Evolutionary conservation across 2,888 invertebrate species (phyloP), one percentile per base, ranked within the genome.

Genomic region (Polydesmus complanatus): DNA sequence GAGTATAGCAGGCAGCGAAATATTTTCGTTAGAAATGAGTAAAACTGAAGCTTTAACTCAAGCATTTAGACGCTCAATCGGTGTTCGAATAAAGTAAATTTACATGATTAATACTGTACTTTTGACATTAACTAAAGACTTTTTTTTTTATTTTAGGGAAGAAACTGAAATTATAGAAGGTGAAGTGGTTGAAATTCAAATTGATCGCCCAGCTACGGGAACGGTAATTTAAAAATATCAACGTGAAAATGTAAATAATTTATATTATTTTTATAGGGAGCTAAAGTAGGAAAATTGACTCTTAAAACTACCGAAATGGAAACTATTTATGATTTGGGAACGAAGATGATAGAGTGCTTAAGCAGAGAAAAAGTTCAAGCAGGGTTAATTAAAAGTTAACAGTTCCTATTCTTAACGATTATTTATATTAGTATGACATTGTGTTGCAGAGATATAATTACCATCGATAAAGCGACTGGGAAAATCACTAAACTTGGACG

Each of bases 251-350:
- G n/a, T 8, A 51, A 19, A 11, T 26, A 25, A 22, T 26, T 64
- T 51, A 2, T 61, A n/a, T 52, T 56, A 50, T 63, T 54, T 49
- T 67, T 64, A 0, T 66, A 75, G 73, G 89, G 89, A 0, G 85
- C 88, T 0, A 83, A 90, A 73, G 84, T 92, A 53, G 96, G 96
- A 1, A 91, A 97, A 69, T 78, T 98, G 47, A 97, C 96, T 0
- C 77, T 99, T 54, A 98, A 98, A 78, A 98, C 98, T 0, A 97
- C 96, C 0, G 98, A 98, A 74, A 99, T 99, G 98, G 98, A 98
- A 75, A 97, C 98, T 0, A 88, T 96, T 65, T 99, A 98, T 72
- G 98, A 99, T 73, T 80, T 99, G 72, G 98, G 98, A 1, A 87
- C 88, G 57, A 97, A 97, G 79, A 96, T 97, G 85, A 96, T 97